Base-by-base conservation (phyloP, 2,888 invertebrate species). In the Mythimna lalbum region DNA sequence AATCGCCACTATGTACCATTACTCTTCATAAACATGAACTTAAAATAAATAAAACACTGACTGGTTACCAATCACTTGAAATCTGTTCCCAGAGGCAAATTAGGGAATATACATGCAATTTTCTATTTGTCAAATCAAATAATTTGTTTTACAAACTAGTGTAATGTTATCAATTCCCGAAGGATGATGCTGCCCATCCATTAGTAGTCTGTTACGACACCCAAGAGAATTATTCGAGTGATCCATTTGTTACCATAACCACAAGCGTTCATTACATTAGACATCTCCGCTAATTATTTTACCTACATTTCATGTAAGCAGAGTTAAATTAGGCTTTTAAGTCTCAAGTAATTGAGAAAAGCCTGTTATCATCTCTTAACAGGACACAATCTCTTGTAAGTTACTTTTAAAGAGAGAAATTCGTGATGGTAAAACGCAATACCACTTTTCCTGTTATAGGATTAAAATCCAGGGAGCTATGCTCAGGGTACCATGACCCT, bases 221-320 rank as follows among this genome's bases (percentile, higher is more conserved):
- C 57, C 68, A 0, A 4, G 80, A 62, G 80, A 68, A 62, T 62
- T 64, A 33, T 55, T n/a, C 19, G 19, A 57, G 53, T 57, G 80
- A 80, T 78, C 55, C 7, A 61, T 57, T 72, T 78, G 61, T 72
- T 62, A 33, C 63, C 43, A 62, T 68, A 76, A 69, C 81, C 59
- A 63, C 61, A 27, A 49, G 19, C 31, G 36, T 79, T 62, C 33
- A 57, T 67, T 68, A 74, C 43, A 27, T 67, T 64, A 53, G 39
- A 56, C 66, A 49, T 39, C 36, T 49, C 39, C 5, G 57, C 61
- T 55, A 80, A 74, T 68, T 64, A 64, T 68, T 68, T 68, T 64
- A 43, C 52, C 57, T 65, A 9, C 55, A 55, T 65, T 56, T 21
- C 17, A 39, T 19, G 31, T n/a, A 31, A 17, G 17, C 17, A 21